Evolutionary conservation across 2,888 invertebrate genomes (phyloP).

Genomic region (Hyposoter dolosus): DNA sequence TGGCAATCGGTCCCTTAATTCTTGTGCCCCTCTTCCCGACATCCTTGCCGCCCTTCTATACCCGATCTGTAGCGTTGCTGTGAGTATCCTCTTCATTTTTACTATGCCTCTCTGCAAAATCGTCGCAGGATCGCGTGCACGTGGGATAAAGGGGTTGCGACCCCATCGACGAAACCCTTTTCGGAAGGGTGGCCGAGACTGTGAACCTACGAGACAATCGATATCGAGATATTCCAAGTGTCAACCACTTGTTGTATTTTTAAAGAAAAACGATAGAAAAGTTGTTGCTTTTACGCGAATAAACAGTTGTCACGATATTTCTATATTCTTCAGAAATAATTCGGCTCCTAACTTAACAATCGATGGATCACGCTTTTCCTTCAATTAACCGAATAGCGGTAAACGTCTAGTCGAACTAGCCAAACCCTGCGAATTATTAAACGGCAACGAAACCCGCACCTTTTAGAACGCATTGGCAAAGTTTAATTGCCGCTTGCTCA

Average conservation of each 20-base stretch:
- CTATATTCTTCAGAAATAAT: background rate
- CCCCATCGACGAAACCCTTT: slow-evolving; percentile 55
- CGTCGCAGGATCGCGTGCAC: slow-evolving; percentile 41
- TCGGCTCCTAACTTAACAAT: background rate
- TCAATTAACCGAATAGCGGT: background rate
- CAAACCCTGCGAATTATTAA: background rate
- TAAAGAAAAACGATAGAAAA: background rate
- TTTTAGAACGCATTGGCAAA: background rate
- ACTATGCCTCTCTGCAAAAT: slow-evolving; percentile 55
- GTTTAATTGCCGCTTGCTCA: slow-evolving; percentile 45
- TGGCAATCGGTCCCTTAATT: slow-evolving; percentile 36
- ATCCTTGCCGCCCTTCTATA: slow-evolving; percentile 28
- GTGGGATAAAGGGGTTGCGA: slow-evolving; percentile 67
- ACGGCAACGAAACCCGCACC: too few relatives aligned
- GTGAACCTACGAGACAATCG: background rate
- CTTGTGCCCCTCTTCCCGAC: slow-evolving; percentile 50
- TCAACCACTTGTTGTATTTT: slow-evolving; percentile 10
- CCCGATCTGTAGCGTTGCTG: slow-evolving; percentile 23
- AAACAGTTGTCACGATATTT: background rate
- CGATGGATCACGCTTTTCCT: background rate
- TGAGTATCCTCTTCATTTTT: slow-evolving; percentile 3
- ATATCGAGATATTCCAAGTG: background rate
- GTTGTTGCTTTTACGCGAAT: background rate
- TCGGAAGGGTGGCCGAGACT: slow-evolving; percentile 58
- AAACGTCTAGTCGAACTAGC: background rate